These are phyloP conservation scores for Mystacornis crossleyi DNA, from an alignment of 2,113 vertebrate species.

Conservation along the genomic window DNA sequence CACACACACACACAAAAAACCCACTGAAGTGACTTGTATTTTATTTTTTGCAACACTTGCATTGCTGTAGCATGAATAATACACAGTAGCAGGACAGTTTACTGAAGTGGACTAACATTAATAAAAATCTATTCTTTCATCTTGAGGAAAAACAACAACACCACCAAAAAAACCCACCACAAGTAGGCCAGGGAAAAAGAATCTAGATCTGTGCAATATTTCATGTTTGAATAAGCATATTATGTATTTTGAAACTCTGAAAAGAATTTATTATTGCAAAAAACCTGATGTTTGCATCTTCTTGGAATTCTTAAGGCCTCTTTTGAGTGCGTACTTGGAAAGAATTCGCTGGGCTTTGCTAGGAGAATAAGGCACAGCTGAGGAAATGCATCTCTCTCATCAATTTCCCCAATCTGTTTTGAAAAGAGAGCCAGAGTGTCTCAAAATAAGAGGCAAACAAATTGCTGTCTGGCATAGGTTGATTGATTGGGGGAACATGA, in stretches of 20 bases:
- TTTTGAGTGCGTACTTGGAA: neutral
- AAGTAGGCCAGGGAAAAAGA: neutral
- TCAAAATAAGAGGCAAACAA: neutral
- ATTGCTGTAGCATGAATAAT: neutral
- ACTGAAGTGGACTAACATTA: neutral
- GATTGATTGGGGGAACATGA: neutral
- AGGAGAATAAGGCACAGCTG: neutral
- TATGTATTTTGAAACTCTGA: neutral
- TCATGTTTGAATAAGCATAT: neutral
- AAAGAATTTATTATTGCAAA: neutral
- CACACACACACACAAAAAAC: no score
- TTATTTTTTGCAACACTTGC: neutral
- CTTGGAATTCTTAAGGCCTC: rapidly evolving
- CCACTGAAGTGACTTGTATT: neutral
- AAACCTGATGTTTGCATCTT: neutral
- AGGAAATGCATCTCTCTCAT: neutral
- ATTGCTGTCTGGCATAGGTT: neutral
- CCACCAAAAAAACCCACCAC: neutral
- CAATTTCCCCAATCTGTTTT: neutral
- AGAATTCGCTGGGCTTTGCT: neutral
- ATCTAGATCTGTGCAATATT: neutral
- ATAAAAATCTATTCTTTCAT: neutral
- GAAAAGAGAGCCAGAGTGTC: neutral
- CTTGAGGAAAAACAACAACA: neutral
- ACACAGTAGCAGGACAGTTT: neutral